Evolutionary conservation across 2,888 invertebrate species (phyloP), one percentile per base, ranked within the genome.

Genomic region (Patella pellucida): DNA sequence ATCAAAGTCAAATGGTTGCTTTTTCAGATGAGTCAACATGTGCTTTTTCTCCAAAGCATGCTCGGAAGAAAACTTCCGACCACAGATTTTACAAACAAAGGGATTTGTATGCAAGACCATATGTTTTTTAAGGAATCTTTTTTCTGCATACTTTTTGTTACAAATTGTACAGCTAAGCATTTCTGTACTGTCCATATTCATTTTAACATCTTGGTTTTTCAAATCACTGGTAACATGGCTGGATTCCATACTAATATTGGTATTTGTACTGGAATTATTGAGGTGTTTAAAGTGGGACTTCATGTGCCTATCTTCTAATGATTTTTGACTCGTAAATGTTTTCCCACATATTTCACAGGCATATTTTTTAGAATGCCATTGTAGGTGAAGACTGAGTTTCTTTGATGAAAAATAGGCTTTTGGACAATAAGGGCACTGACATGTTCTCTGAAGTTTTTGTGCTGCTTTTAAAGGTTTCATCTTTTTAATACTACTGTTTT

Each of bases 31-130:
- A 15, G 62, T 62, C 19, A 62, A 62, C 62, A 62, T 62, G 62
- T 62, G 62, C 14, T 62, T 62, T 62, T 14, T 62, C 11, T 62
- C 62, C 14, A 62, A 23, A 62, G 23, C 19, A 62, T 62, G 23
- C 14, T 62, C 12, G 16, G 19, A 23, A 14, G 62, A 62, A 23
- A 62, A 62, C 19, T 23, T 19, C 11, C 23, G 19, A 23, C 62
- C 62, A 62, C 62, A 62, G 11, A 62, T 62, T 62, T 62, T 62
- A 62, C 62, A 62, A 62, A 23, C 62, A 62, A 62, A 62, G 11
- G 9, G 19, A 62, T 23, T 23, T 23, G 62, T 62, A 23, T 62
- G 62, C 62, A 62, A 62, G 19, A 23, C 23, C 23, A 62, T 23
- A 62, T 62, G 62, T 62, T 23, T 62, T 62, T 62, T 11, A 3